Conservation (phyloP, 2,888 invertebrate species). For the Brachypterus glaber region DNA sequence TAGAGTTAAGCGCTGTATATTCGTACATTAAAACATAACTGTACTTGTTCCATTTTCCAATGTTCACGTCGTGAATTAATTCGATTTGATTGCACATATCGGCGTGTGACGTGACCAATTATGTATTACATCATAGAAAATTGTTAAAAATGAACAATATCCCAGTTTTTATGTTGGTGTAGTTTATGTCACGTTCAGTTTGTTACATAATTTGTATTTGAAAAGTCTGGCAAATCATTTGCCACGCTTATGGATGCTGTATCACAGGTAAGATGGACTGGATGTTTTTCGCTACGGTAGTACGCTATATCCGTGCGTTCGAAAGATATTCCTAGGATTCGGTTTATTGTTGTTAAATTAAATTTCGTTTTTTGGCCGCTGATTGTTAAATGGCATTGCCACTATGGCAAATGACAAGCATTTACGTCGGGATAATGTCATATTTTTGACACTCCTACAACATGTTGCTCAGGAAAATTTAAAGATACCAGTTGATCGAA, state of each 20-base stretch:
- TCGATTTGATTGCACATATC: not conserved
- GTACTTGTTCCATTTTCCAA: constrained; percentile 9
- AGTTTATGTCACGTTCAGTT: constrained; percentile 12
- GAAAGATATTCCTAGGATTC: too few relatives aligned
- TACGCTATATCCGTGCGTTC: constrained; percentile 6
- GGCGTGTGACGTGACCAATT: constrained; percentile 1
- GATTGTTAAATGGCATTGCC: too few relatives aligned
- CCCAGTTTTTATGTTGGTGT: constrained; percentile 12
- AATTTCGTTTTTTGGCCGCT: too few relatives aligned
- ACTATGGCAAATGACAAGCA: too few relatives aligned
- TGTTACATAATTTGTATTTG: constrained; percentile 15
- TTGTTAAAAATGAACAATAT: not conserved
- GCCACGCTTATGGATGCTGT: constrained; percentile 24
- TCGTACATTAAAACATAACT: not conserved
- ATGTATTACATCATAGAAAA: not conserved
- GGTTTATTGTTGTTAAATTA: too few relatives aligned
- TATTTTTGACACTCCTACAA: constrained; percentile 3
- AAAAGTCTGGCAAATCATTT: constrained; percentile 19
- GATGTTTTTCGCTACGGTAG: constrained; percentile 23
- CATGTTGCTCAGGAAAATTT: constrained; percentile 19
- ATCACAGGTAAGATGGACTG: constrained; percentile 20
- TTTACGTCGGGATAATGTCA: not conserved
- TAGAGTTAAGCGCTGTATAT: constrained; percentile 17
- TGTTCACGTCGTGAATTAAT: not conserved
- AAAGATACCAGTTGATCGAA: constrained; percentile 17